Evolutionary conservation across 2,888 invertebrate genomes (phyloP).

Genomic region (Lamellibrachia columna): DNA sequence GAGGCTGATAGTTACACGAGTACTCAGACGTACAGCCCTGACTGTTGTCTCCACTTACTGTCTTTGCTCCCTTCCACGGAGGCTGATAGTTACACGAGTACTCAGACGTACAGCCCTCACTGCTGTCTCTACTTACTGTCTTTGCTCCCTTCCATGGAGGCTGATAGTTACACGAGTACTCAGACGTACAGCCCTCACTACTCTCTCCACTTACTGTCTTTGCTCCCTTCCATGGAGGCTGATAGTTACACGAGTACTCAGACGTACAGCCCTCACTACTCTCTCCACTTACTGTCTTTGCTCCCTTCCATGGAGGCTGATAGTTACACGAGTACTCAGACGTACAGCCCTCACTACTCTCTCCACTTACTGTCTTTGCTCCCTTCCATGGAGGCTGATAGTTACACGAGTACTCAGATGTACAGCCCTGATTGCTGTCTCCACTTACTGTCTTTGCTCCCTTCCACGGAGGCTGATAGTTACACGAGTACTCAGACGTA

Average conservation of each 20-base stretch:
- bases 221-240: conserved; percentile 48
- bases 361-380: conserved; percentile 22
- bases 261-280: conserved; percentile 36
- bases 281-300: conserved; percentile 20
- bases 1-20: conserved; percentile 54
- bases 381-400: conserved; percentile 52
- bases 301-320: conserved; percentile 48
- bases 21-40: conserved; percentile 52
- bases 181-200: conserved; percentile 49
- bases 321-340: conserved; percentile 61
- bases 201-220: conserved; percentile 24
- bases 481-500: conserved; percentile 57
- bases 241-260: conserved; percentile 60
- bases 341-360: too few relatives aligned
- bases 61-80: conserved; percentile 45
- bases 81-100: conserved; percentile 57
- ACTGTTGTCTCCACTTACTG: neutral
- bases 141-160: conserved; percentile 47
- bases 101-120: conserved; percentile 46
- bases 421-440: neutral
- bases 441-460: conserved; percentile 29
- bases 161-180: conserved; percentile 58
- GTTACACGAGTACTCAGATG: conserved; percentile 59
- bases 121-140: conserved; percentile 18
- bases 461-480: conserved; percentile 54